Evolutionary conservation across 1,140 invertebrate genomes (phyloP), one percentile per base, ranked within the genome.

Genomic region (Drosophila watanabei): DNA sequence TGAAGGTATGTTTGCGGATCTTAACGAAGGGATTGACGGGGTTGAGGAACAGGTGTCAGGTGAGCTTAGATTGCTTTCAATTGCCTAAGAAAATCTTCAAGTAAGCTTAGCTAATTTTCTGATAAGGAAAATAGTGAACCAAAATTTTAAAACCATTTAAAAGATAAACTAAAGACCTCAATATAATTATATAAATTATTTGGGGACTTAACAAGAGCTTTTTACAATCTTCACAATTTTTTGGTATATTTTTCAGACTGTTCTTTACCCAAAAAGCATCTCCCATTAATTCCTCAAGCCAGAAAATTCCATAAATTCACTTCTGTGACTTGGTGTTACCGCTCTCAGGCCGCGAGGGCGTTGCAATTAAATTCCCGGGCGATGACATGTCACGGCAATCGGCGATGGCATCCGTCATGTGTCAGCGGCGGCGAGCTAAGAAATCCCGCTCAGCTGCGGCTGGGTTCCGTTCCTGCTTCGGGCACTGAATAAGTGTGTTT

Each of bases 401-500:
- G 72, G 18, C 75, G 37, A 77, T 79, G 76, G 76, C 78, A 79
- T 79, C 66, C 76, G 68, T 79, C 76, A 79, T 79, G 76, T 79
- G 76, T 79, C 76, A 79, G 68, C 20, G 58, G 58, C 49, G 5
- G 18, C 41, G 70, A 41, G 60, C 72, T 73, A 62, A 64, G 70
- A 75, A 75, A 75, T 75, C 70, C 70, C 58, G 18, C 35, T 54
- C 32, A 13, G 60, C 24, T 45, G 54, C 24, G 35, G 33, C 62
- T 20, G 61, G 30, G 46, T 28, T 76, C 80, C 33, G 37, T 43
- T 76, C 80, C 33, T 20, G 28, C 41, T 43, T 4, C n/a, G 14
- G 48, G 46, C 43, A 35, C 48, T 30, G 49, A 56, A 56, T 56
- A 56, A 56, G 54, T n/a, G 45, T 45, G 41, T 39, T 66, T 59